Base-by-base conservation (phyloP, 2,113 vertebrate species). In the Oxyruncus cristatus region DNA sequence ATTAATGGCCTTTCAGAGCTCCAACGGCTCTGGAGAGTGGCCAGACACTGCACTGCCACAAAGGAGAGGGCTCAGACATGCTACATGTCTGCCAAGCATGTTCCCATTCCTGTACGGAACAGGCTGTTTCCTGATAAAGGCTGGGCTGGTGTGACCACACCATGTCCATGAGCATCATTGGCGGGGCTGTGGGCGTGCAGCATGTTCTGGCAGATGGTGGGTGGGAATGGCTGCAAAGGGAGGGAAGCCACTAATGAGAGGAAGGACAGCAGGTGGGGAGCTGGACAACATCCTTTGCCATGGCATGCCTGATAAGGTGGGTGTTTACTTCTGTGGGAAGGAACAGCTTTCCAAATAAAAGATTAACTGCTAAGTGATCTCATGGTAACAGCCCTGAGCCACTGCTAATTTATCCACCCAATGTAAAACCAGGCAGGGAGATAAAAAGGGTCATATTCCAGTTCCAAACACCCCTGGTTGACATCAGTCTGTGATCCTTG, bases 301-400 rank as follows among this genome's bases (percentile, higher is more conserved):
- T 86, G 87, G 88, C 67, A 59, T 47, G 83, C 32, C 74, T 92
- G 95, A 93, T 93, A 89, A 95, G 71, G 78, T 52, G 78, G 81
- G 88, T 87, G 94, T 95, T 95, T 92, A 87, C 85, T 95, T 92
- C 88, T 89, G 33, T 59, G 53, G 74, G 92, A 94, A 96, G 92
- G 85, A 95, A 89, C 58, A 95, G 73, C 62, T 88, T 92, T 96
- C 65, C 88, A 96, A 97, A 96, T 82, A 95, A 89, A 95, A 95
- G 95, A 95, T 94, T 92, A 96, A 74, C 50, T 72, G 41, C 89
- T 79, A 58, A 71, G 56, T 68, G 62, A 95, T 86, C 74, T 93
- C 72, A 87, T 32, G 53, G 91, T 80, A 80, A 80, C 70, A 84
- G 61, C 61, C 61, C 33, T 37, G 68, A 86, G 56, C 52, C 46